Evolutionary conservation across 2,113 vertebrate species (phyloP), one percentile per base, ranked within the genome.

Genomic region (Aspidoscelis tigris): DNA sequence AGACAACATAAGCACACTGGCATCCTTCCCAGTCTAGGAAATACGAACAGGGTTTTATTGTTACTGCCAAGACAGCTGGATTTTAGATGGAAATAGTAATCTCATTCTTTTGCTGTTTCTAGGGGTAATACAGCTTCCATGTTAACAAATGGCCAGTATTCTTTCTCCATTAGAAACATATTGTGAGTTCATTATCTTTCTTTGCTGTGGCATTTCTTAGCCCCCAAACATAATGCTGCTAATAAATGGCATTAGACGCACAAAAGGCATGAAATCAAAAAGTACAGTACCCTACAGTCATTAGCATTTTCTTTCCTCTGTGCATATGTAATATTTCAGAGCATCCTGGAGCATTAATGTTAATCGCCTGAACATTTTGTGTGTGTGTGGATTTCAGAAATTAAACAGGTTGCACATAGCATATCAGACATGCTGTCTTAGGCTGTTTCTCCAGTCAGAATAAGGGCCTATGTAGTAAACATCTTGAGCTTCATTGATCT

Each of bases 61-160:
- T 90, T 92, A 65, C 80, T 88, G 88, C 89, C 84, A 78, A 81
- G 78, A 75, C 84, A 89, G 83, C 86, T 91, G 77, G 73, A 85
- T 78, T 91, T 92, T 83, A 85, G 84, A 87, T 89, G 86, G 88
- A 87, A 88, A 90, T 87, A 87, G 80, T 84, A 81, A 85, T 83
- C 3, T 22, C 74, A 92, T 75, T 33, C 81, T 81, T 93, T 93
- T 77, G 21, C 79, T 91, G 84, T 93, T 92, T 90, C 82, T 88
- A 90, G 91, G 86, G 82, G 78, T 87, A 92, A 91, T 93, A 88
- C 81, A 78, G 61, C 73, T 90, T 94, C 87, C 91, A 86, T 84
- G 83, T 26, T 44, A 91, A 88, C 47, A 89, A 91, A 81, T 82
- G 50, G 80, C 78, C 83, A 58, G 39, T 82, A 78, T 87, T 93